These are phyloP conservation scores for Valencia hispanica DNA, from an alignment of 2,797 vertebrate genomes.

Conservation along the genomic window DNA sequence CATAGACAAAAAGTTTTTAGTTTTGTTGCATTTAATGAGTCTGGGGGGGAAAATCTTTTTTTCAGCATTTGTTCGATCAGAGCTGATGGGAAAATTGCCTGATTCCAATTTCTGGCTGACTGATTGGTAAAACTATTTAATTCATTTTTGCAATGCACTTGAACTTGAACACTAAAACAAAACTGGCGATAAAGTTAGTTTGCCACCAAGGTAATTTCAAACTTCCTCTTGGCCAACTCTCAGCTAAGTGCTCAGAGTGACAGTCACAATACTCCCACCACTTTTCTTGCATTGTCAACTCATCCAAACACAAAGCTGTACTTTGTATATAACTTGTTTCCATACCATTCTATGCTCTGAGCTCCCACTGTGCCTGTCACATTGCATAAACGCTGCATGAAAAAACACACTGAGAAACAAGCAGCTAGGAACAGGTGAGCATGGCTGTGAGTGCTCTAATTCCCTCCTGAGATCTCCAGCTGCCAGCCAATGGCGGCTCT, in stretches of 20 bases:
- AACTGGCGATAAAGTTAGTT: background rate
- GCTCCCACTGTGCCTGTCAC: conserved; percentile 50
- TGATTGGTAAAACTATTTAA: background rate
- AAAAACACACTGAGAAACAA: conserved; percentile 45
- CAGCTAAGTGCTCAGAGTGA: background rate
- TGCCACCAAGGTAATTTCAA: background rate
- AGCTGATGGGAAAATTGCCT: background rate
- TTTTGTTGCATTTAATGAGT: background rate
- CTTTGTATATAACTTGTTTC: conserved; percentile 44
- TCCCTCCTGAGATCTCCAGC: conserved; percentile 54
- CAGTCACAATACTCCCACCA: background rate
- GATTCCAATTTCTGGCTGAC: background rate
- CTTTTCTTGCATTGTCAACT: conserved; percentile 10
- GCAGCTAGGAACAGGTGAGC: conserved; percentile 69
- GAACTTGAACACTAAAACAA: background rate
- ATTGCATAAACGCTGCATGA: conserved; percentile 47
- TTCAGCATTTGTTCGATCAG: background rate
- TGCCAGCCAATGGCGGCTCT: conserved; percentile 47
- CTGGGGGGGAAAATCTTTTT: background rate
- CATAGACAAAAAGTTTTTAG: background rate
- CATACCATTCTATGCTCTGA: conserved; percentile 18
- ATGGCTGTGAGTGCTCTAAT: conserved; percentile 54
- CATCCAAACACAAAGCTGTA: conserved; percentile 26
- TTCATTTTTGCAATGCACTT: background rate
- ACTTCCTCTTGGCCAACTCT: background rate